A percentile compares a stretch with the other conserved stretches of the same genome.
These are phyloP conservation scores for Tipula lateralis DNA, from an alignment of 2,888 invertebrate genomes.

Conservation along the genomic window DNA sequence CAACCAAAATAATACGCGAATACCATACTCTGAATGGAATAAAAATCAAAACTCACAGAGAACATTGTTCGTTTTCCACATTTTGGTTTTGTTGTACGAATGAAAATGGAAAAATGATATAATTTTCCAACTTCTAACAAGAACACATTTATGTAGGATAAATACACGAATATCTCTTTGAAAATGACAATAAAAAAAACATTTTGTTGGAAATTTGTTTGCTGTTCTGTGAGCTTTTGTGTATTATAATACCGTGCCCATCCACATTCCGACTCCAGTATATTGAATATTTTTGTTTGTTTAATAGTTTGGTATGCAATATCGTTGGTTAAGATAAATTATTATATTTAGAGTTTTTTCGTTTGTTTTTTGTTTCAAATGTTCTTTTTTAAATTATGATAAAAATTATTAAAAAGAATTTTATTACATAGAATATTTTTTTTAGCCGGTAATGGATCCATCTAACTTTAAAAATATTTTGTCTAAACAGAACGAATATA, in stretches of 20 bases:
- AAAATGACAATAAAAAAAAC: neutral
- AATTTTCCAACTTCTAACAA: neutral
- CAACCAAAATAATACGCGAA: neutral
- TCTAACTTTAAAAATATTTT: neutral
- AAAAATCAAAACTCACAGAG: neutral
- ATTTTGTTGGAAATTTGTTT: neutral
- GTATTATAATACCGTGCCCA: neutral
- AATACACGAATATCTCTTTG: neutral
- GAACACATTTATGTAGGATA: neutral
- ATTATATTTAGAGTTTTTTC: neutral
- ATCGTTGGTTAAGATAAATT: conserved; percentile 20
- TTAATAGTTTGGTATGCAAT: neutral
- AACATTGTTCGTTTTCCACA: neutral
- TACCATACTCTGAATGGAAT: neutral
- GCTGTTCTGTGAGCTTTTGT: neutral
- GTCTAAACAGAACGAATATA: neutral
- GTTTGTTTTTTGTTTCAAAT: neutral
- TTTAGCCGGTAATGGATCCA: neutral
- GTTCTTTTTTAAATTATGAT: neutral
- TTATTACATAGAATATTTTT: neutral
- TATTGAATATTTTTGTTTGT: neutral
- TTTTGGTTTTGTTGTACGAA: neutral
- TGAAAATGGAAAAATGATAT: conserved; percentile 20
- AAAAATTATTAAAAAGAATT: neutral
- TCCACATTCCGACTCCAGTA: neutral